Evolutionary conservation across 2,888 invertebrate species (phyloP), one percentile per base, ranked within the genome.

Genomic region (Coleophora deauratella): DNA sequence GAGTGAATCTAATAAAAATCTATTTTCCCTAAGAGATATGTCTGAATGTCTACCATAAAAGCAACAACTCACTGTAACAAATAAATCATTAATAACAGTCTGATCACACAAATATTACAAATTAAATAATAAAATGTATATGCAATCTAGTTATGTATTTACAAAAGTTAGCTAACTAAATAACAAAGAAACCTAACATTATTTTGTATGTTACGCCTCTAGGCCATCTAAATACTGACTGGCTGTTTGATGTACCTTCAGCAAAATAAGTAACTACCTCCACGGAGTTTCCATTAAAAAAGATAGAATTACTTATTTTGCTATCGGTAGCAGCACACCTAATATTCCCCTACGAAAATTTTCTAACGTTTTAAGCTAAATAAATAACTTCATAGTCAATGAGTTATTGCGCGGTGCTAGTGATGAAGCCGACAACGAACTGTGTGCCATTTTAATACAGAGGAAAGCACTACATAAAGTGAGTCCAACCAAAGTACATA

Each of bases 151-250:
- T 78, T 85, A 85, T 21, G 21, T 21, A 21, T 85, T 79, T 85
- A 85, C 84, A 85, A 72, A 72, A 71, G 82, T 85, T 84, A 84
- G 73, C 79, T 82, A 84, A 85, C 84, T 85, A 85, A 84, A 84
- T 84, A 85, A 85, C 85, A 85, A 82, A 74, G 72, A 77, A 44
- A 72, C 75, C 66, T 81, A 79, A 75, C 55, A 67, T 76, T 80
- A 80, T 66, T 78, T 76, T 73, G 72, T 76, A 74, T 66, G 68
- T 65, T 66, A 66, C 66, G 74, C 68, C 69, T 57, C 62, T 67
- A 66, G 67, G 71, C 66, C 62, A 62, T 70, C 76, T 79, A 71
- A 78, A 81, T 80, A 81, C 81, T 81, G 81, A 77, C 79, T 79
- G 77, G 72, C 72, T 60, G 66, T 55, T 50, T 42, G 41, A 41